phyloP scores from a whole-genome alignment of 2,888 invertebrate species.

The Athripsodes cinereus region DNA sequence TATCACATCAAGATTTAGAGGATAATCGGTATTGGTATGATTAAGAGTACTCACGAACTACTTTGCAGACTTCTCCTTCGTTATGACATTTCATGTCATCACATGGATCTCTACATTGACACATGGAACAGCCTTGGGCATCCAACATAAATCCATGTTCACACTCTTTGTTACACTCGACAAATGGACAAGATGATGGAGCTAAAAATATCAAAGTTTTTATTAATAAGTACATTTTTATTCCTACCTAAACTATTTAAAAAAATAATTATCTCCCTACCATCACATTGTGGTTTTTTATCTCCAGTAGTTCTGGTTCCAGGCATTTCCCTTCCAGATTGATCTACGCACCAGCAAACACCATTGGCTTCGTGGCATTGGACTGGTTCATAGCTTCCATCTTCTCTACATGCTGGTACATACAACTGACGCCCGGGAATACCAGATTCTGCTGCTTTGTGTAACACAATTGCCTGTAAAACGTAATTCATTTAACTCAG shows the following conservation, averaged over 20 bases:
- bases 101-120: conserved; percentile 73
- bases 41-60: conserved; percentile 28
- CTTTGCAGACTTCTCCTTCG: conserved; percentile 56
- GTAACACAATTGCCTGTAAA: conserved; percentile 44
- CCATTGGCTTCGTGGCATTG: conserved; percentile 66
- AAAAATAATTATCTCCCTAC: conserved; percentile 23
- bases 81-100: conserved; percentile 62
- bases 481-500: not conserved
- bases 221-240: not conserved
- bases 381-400: conserved; percentile 63
- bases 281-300: conserved; percentile 39
- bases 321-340: conserved; percentile 64
- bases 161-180: conserved; percentile 36
- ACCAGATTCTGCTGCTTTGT: conserved; percentile 64
- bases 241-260: not conserved
- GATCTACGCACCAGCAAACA: conserved; percentile 79
- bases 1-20: not conserved
- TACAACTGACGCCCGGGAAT: conserved; percentile 69
- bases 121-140: conserved; percentile 63
- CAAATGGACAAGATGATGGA: conserved; percentile 36
- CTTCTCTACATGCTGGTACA: conserved; percentile 65
- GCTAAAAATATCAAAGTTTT: conserved; percentile 13
- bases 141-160: conserved; percentile 39
- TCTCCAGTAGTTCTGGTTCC: conserved; percentile 52
- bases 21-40: too few relatives aligned